phyloP scores from a whole-genome alignment of 2,888 invertebrate species.

The Erebia aethiops region DNA sequence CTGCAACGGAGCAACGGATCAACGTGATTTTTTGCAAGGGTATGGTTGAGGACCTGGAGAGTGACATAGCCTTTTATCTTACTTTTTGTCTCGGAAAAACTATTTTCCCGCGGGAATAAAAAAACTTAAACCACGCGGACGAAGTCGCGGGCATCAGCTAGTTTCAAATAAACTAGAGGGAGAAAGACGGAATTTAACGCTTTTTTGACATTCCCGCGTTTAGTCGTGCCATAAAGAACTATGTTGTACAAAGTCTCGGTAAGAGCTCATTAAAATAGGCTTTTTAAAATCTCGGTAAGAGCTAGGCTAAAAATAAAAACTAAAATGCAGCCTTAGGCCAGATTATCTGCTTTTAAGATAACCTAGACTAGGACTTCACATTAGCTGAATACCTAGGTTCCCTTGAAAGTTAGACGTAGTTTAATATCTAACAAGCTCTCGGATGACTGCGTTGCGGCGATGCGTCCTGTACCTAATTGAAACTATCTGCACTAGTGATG shows the following conservation, averaged over 20 bases:
- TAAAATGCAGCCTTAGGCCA: background rate
- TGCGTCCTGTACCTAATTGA: conserved; percentile 35
- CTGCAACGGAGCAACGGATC: too few species aligned
- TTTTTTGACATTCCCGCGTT: too few species aligned
- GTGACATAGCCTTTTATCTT: too few species aligned
- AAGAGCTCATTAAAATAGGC: background rate
- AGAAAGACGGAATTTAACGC: too few species aligned
- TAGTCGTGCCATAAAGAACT: too few species aligned
- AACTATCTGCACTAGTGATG: conserved; percentile 24
- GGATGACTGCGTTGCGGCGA: conserved; percentile 41
- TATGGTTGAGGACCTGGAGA: too few species aligned
- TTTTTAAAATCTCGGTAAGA: background rate
- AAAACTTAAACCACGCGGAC: too few species aligned
- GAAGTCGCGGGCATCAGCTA: too few species aligned
- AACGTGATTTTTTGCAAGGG: too few species aligned
- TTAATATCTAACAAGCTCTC: conserved; percentile 41
- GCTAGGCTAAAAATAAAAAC: background rate
- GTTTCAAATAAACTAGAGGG: too few species aligned
- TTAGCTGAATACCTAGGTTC: conserved; percentile 3
- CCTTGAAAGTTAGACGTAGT: conserved; percentile 20
- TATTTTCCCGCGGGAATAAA: too few species aligned
- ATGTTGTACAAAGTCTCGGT: background rate
- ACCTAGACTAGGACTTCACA: background rate
- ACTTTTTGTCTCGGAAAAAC: too few species aligned
- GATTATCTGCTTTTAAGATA: background rate